Percentiles rank a stretch among this genome's conserved stretches.
These are phyloP conservation scores for Brachyhypopomus occidentalis DNA, from an alignment of 2,113 vertebrate species.

Conservation along the genomic window DNA sequence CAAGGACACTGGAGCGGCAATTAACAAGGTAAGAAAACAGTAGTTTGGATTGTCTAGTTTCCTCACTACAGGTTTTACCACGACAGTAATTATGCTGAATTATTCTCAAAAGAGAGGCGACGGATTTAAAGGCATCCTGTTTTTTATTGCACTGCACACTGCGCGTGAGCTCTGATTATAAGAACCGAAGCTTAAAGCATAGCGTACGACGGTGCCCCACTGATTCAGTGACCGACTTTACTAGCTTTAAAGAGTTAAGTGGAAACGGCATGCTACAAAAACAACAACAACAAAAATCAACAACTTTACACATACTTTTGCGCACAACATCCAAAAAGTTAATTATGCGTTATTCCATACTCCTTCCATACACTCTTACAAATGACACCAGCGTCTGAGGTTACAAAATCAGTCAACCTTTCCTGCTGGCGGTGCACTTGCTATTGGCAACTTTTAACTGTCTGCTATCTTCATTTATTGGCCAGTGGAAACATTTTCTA, in stretches of 20 bases:
- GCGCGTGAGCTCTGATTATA: slow-evolving; percentile 9
- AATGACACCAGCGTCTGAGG: not conserved
- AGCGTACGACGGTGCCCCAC: slow-evolving; percentile 23
- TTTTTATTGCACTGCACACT: slow-evolving; percentile 4
- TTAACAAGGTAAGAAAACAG: slow-evolving; percentile 38
- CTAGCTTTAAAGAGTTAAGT: not conserved
- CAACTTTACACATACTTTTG: slow-evolving; percentile 22
- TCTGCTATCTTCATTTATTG: not conserved
- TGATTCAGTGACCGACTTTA: slow-evolving; percentile 19
- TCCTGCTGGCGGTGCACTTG: not conserved
- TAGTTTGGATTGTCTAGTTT: not conserved
- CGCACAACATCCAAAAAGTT: not conserved
- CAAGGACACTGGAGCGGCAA: slow-evolving; percentile 17
- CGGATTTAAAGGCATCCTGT: not conserved
- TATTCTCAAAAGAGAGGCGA: not conserved
- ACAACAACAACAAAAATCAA: not conserved
- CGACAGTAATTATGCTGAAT: not conserved
- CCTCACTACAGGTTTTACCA: not conserved
- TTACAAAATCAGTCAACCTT: not conserved
- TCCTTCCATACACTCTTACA: too few species aligned
- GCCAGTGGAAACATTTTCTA: not conserved
- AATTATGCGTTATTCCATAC: too few species aligned
- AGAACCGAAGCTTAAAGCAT: slow-evolving; percentile 15
- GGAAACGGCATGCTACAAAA: not conserved
- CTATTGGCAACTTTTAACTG: not conserved